Conservation (phyloP, 2,888 invertebrate species). For the Pecten maximus region DNA sequence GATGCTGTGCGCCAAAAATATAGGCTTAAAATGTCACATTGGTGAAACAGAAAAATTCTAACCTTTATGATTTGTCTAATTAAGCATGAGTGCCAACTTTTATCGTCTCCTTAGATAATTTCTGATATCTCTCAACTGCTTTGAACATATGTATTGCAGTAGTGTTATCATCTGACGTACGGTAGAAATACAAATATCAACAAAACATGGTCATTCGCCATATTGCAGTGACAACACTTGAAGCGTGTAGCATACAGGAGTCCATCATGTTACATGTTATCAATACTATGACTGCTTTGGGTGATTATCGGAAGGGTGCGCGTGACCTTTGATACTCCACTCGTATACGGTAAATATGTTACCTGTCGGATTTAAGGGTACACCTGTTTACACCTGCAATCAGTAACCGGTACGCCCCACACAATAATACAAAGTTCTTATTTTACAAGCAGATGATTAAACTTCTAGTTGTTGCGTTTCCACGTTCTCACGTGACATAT, state of each 20-base stretch:
- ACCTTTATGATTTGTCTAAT: too few species aligned
- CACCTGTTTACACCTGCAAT: neutral
- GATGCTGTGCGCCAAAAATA: too few species aligned
- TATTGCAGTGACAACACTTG: neutral
- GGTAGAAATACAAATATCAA: neutral
- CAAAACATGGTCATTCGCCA: neutral
- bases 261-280: neutral
- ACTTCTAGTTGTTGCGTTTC: constrained; percentile 4
- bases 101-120: neutral
- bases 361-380: neutral
- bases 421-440: neutral
- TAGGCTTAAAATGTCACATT: too few species aligned
- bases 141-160: neutral
- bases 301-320: neutral
- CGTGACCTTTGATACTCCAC: neutral
- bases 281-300: neutral
- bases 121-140: neutral
- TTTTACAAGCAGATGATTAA: constrained; percentile 13
- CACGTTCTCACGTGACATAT: neutral
- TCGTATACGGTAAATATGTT: neutral
- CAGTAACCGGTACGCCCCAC: neutral
- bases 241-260: neutral
- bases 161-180: neutral
- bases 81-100: too few species aligned
- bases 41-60: too few species aligned